Evolutionary conservation across 2,888 invertebrate species (phyloP), one percentile per base, ranked within the genome.

Genomic region (Anagyrus pseudococci): DNA sequence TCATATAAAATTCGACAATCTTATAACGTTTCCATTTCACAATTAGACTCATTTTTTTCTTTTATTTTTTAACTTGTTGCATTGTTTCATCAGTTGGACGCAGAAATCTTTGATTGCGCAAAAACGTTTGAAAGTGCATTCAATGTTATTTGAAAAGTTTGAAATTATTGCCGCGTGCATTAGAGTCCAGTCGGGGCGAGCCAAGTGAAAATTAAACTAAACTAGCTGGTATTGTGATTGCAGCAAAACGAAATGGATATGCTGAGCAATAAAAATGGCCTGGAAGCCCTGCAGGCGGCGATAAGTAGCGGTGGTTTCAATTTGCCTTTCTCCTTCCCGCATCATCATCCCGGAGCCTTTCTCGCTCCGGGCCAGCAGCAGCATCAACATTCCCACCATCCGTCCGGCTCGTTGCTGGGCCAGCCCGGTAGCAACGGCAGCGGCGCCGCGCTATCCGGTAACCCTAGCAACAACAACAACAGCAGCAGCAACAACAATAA

Each of bases 321-420:
- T 67, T 64, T 88, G 64, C 88, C 88, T 29, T 89, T 89, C 72
- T 81, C 85, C 43, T 86, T 85, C 73, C 82, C 84, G 53, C 33
- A 37, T 15, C 13, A n/a, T n/a, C 15, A 22, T 20, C 64, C 64
- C 3, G 47, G 50, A 73, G 86, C 84, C 0, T 89, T 88, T 75
- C 76, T 85, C 68, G 85, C 88, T 10, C 87, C 85, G 1, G 60
- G n/a, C n/a, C n/a, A n/a, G 23, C 2, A 15, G 10, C 59, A 61
- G 49, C 47, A 49, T 41, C 37, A 63, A 66, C 2, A 68, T 55
- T 6, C 46, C 72, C 83, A 77, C 84, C 86, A 85, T 52, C 77
- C 58, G n/a, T n/a, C 84, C n/a, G 85, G 85, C 25, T 85, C 85
- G 10, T 80, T 81, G 54, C 79, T n/a, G n/a, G n/a, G n/a, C 85